Conservation (phyloP, 1,140 invertebrate species). For the Scaptomyza pallida region DNA sequence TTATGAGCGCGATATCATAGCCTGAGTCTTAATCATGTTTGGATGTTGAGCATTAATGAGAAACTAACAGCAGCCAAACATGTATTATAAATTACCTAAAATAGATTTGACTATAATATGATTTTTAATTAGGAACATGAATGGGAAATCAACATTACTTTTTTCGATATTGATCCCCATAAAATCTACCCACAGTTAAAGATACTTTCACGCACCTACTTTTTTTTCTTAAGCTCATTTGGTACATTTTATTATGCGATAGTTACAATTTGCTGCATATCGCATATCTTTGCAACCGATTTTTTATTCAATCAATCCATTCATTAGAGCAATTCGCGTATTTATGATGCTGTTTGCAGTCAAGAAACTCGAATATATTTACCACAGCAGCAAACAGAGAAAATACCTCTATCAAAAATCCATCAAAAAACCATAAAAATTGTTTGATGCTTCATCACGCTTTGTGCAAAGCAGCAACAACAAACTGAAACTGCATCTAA, state of each 20-base stretch:
- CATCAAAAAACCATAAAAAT: conserved; percentile 69
- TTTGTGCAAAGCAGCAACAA: conserved; percentile 1
- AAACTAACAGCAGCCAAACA: conserved; percentile 4
- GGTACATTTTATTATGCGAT: conserved; percentile 6
- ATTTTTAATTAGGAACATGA: background rate
- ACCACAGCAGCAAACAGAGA: conserved; percentile 1
- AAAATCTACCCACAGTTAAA: background rate
- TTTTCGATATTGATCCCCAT: too few relatives aligned
- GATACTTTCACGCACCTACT: conserved; percentile 8
- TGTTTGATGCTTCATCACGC: conserved; percentile 51
- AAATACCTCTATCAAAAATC: conserved; percentile 43
- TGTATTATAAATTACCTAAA: background rate
- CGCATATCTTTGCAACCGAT: conserved; percentile 19
- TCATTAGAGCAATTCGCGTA: conserved; percentile 62
- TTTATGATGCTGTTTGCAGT: conserved; percentile 71
- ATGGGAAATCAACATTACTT: too few relatives aligned
- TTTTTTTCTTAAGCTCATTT: conserved; percentile 26
- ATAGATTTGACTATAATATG: background rate
- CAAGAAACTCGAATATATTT: conserved; percentile 34
- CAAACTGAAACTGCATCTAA: conserved; percentile 20
- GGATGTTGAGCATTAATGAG: conserved; percentile 44
- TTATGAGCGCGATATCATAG: conserved; percentile 59
- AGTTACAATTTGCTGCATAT: conserved; percentile 34
- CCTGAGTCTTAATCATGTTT: conserved; percentile 66
- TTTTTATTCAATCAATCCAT: conserved; percentile 40